Conservation (phyloP, 2,888 invertebrate genomes). For the Scaptomyza flava region DNA sequence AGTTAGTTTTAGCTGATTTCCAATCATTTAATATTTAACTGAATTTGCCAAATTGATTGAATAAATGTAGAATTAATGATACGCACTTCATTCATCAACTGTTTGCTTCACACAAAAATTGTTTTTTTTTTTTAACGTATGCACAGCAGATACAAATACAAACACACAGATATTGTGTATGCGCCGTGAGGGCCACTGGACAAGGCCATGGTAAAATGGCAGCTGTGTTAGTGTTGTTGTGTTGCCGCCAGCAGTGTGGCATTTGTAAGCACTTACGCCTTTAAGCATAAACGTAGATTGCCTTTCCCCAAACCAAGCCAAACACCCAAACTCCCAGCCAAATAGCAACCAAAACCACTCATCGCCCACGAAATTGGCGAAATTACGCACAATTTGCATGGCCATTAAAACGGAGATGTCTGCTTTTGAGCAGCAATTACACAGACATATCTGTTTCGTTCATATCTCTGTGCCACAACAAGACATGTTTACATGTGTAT, state of each 20-base stretch:
- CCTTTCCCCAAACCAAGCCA: background rate
- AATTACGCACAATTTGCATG: slow-evolving; percentile 25
- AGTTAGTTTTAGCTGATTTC: background rate
- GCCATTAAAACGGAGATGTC: slow-evolving; percentile 23
- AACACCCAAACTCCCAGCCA: background rate
- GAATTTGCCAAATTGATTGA: background rate
- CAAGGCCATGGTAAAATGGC: slow-evolving; percentile 44
- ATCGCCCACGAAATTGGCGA: slow-evolving; percentile 22
- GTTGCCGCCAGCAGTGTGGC: slow-evolving; percentile 14
- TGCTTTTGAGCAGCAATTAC: slow-evolving; percentile 25
- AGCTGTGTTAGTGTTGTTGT: background rate
- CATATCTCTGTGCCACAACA: background rate
- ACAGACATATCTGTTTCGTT: background rate
- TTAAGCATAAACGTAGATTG: background rate
- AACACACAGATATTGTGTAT: slow-evolving; percentile 36
- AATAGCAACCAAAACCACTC: background rate
- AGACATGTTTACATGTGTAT: background rate
- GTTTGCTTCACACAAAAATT: background rate
- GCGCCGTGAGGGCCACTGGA: slow-evolving; percentile 33
- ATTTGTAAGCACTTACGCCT: slow-evolving; percentile 13
- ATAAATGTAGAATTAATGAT: background rate
- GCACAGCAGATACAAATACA: background rate
- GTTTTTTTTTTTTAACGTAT: slow-evolving; percentile 13
- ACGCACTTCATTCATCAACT: background rate
- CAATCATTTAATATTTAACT: background rate